Conservation (phyloP, 1,140 invertebrate species). For the Dendrolimus kikuchii region DNA sequence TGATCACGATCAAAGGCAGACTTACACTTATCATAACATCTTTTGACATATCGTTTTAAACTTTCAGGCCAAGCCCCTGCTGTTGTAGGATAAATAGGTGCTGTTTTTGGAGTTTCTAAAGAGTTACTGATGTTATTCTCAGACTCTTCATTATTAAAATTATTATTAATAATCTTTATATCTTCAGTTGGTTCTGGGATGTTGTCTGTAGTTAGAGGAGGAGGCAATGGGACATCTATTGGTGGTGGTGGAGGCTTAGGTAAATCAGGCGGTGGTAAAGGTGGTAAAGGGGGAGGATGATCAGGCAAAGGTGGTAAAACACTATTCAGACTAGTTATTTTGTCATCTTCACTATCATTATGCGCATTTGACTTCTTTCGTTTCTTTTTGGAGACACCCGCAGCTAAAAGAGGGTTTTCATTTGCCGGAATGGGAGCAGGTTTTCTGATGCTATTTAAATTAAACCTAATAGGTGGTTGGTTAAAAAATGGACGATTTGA, state of each 20-base stretch:
- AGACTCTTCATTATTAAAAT: conserved; percentile 23
- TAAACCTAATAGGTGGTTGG: conserved; percentile 74
- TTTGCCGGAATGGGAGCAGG: conserved; percentile 59
- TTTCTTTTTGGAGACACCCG: conserved; percentile 80
- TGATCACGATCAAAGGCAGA: conserved; percentile 92
- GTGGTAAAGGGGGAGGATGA: conserved; percentile 70
- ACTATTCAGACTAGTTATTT: conserved; percentile 41
- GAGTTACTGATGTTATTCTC: conserved; percentile 1
- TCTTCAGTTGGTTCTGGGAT: conserved; percentile 50
- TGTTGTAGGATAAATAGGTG: conserved; percentile 54
- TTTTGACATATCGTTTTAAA: conserved; percentile 88
- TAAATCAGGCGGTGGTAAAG: conserved; percentile 66
- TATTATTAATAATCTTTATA: too few relatives aligned
- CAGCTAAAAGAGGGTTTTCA: conserved; percentile 63
- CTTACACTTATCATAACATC: conserved; percentile 92
- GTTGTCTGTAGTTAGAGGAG: conserved; percentile 58
- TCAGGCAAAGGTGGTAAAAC: conserved; percentile 75
- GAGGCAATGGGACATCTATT: conserved; percentile 55
- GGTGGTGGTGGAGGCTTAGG: conserved; percentile 61
- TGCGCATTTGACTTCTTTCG: conserved; percentile 77
- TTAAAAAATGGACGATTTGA: conserved; percentile 60
- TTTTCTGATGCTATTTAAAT: conserved; percentile 72
- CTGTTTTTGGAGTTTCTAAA: neutral
- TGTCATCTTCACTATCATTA: conserved; percentile 74
- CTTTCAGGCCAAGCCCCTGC: conserved; percentile 81